phyloP scores from a whole-genome alignment of 2,797 vertebrate genomes.

The Neosilurus mollespiculum region DNA sequence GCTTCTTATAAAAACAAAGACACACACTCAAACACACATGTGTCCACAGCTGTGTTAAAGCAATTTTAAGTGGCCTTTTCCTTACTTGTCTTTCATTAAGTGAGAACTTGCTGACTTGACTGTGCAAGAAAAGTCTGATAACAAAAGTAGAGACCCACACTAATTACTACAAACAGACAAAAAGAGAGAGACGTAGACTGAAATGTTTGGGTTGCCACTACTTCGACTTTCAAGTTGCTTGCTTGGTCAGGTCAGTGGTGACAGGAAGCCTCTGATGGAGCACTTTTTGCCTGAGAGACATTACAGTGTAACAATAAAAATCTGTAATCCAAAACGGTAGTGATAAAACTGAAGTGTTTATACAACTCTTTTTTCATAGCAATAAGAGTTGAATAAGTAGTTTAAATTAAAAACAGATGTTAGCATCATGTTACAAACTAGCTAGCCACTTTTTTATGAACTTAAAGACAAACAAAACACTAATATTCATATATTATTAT shows the following conservation, averaged over 20 bases:
- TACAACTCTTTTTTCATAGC: too few species aligned
- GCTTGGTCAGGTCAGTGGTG: not conserved
- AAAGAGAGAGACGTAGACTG: not conserved
- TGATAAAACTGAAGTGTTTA: too few species aligned
- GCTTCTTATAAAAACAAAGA: not conserved
- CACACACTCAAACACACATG: not conserved
- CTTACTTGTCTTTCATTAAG: constrained; percentile 6
- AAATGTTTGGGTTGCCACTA: not conserved
- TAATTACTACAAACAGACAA: not conserved
- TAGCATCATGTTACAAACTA: too few species aligned
- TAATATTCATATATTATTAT: too few species aligned
- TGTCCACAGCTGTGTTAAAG: constrained; percentile 1
- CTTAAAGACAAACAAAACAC: too few species aligned
- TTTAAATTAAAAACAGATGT: too few species aligned
- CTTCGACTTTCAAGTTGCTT: not conserved
- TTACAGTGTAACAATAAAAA: not conserved
- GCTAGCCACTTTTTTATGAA: too few species aligned
- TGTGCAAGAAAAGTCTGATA: not conserved
- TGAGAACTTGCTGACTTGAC: not conserved
- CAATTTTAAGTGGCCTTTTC: not conserved
- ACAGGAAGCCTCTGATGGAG: not conserved
- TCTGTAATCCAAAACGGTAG: too few species aligned
- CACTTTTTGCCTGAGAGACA: not conserved
- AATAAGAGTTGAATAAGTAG: too few species aligned
- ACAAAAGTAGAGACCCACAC: not conserved